A percentile compares a stretch with the other conserved stretches of the same genome.
Evolutionary conservation across 2,797 vertebrate genomes (phyloP).

Genomic region (Molossus molossus): DNA sequence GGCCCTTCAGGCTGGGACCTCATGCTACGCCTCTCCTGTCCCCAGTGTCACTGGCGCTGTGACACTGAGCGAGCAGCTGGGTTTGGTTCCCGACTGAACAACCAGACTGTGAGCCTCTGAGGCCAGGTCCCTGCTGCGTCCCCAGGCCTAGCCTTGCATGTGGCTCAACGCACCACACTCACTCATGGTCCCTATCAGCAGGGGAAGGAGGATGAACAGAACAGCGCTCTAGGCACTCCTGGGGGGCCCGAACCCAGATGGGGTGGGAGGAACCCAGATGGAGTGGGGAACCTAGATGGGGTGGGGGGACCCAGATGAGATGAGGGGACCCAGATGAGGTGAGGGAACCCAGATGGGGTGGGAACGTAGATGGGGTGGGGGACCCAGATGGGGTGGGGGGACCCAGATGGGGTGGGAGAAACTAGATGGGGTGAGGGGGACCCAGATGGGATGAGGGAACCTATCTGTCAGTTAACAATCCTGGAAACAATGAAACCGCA

Average conservation of each 20-base stretch:
- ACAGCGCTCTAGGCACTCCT: neutral
- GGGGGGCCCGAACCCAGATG: neutral
- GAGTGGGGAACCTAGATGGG: too few relatives aligned
- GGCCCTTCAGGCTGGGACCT: fast-evolving
- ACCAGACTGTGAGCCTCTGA: fast-evolving
- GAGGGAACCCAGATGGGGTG: too few relatives aligned
- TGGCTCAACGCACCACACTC: neutral
- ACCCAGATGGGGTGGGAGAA: too few relatives aligned
- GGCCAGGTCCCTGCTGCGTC: neutral
- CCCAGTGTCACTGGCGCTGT: neutral
- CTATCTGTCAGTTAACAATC: neutral
- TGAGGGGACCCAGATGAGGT: too few relatives aligned
- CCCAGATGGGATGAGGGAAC: neutral
- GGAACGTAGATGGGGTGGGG: too few relatives aligned
- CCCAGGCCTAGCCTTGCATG: fast-evolving
- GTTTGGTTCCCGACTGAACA: neutral
- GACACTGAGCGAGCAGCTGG: fast-evolving
- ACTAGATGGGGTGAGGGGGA: too few relatives aligned
- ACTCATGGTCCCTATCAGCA: fast-evolving
- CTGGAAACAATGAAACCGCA: neutral
- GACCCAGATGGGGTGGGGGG: too few relatives aligned
- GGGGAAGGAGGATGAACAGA: neutral
- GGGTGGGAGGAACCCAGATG: too few relatives aligned
- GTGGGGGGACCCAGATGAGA: too few relatives aligned
- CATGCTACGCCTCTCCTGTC: fast-evolving